Evolutionary conservation across 2,113 vertebrate genomes (phyloP).

Genomic region (Neogobius melanostomus): DNA sequence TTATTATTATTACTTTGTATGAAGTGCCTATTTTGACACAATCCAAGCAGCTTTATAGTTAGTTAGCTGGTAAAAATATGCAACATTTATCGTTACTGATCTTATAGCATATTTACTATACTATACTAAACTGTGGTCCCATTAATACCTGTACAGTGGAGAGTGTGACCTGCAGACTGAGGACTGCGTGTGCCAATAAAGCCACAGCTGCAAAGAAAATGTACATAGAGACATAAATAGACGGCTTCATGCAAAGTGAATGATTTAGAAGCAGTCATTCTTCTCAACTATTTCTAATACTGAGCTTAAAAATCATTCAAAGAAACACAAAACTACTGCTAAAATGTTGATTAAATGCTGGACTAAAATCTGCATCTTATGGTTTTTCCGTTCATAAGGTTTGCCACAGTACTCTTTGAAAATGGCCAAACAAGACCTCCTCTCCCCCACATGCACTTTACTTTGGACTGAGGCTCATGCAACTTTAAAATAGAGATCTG

Average conservation of each 20-base stretch:
- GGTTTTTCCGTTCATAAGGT: slow-evolving; percentile 13
- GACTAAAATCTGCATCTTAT: slow-evolving; percentile 24
- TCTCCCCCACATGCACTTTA: slow-evolving; percentile 47
- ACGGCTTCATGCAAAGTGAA: slow-evolving; percentile 44
- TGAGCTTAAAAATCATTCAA: background rate
- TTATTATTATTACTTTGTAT: too few relatives aligned
- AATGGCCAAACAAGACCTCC: slow-evolving; percentile 44
- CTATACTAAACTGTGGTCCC: background rate
- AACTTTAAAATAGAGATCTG: slow-evolving; percentile 59
- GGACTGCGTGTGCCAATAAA: slow-evolving; percentile 27
- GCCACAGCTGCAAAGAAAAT: slow-evolving; percentile 24
- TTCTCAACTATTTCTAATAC: background rate
- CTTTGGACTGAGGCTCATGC: slow-evolving; percentile 49
- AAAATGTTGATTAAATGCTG: slow-evolving; percentile 31
- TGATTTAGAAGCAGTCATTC: slow-evolving; percentile 3
- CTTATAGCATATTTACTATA: too few relatives aligned
- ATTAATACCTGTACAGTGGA: background rate
- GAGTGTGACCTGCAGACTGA: slow-evolving; percentile 10
- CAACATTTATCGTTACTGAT: too few relatives aligned
- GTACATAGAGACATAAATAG: slow-evolving; percentile 41
- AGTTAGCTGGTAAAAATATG: too few relatives aligned
- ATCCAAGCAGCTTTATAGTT: too few relatives aligned
- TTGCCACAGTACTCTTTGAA: slow-evolving; percentile 35
- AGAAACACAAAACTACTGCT: slow-evolving; percentile 25
- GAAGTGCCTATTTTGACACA: too few relatives aligned